Evolutionary conservation across 1,140 invertebrate genomes (phyloP).

Genomic region (Ruditapes philippinarum): DNA sequence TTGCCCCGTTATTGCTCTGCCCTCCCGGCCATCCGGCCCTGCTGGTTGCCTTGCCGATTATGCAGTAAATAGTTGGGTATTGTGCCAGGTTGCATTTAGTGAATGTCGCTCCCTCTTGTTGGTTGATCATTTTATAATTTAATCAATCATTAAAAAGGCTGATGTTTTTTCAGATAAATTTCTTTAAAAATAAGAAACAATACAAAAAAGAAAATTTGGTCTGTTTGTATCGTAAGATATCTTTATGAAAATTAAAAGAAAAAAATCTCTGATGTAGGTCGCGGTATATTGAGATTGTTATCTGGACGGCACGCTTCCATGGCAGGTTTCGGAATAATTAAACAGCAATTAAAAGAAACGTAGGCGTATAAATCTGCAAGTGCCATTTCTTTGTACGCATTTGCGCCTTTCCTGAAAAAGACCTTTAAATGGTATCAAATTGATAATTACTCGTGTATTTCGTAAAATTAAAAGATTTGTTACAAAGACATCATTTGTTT

Average conservation of each 20-base stretch:
- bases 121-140: neutral
- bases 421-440: neutral
- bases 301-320: neutral
- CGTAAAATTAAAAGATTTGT: neutral
- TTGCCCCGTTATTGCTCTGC: too few relatives aligned
- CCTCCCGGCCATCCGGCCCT: too few relatives aligned
- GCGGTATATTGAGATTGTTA: neutral
- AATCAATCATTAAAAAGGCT: neutral
- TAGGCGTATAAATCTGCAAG: neutral
- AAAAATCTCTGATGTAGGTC: constrained; percentile 24
- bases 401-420: constrained; percentile 24
- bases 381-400: neutral
- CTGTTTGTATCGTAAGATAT: too few relatives aligned
- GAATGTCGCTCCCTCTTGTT: too few relatives aligned
- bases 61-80: too few relatives aligned
- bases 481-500: constrained; percentile 29
- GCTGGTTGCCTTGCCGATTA: too few relatives aligned
- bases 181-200: neutral
- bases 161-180: neutral
- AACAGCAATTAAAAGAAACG: neutral
- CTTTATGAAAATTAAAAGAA: neutral
- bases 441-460: neutral
- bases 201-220: constrained; percentile 3
- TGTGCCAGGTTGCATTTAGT: too few relatives aligned
- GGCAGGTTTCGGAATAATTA: neutral